Evolutionary conservation across 2,888 invertebrate species (phyloP).

Genomic region (Prenolepis imparis): DNA sequence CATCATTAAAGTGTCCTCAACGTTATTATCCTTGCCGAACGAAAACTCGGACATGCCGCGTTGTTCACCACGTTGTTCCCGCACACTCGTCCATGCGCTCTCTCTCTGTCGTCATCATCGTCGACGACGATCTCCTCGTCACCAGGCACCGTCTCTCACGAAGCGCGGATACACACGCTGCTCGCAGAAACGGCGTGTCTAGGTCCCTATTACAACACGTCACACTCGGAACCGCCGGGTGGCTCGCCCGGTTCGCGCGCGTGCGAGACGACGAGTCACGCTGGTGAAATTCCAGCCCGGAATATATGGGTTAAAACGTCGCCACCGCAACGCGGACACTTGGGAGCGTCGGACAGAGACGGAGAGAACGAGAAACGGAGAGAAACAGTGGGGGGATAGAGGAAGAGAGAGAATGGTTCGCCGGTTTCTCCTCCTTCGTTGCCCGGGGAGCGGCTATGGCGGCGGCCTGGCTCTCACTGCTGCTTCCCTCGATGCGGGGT

Average conservation of each 20-base stretch:
- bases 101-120: not conserved
- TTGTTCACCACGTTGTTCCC: slow-evolving; percentile 33
- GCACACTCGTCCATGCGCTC: slow-evolving; percentile 19
- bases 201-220: slow-evolving; percentile 34
- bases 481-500: slow-evolving; percentile 70
- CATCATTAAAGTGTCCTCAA: slow-evolving; percentile 17
- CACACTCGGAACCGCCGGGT: slow-evolving; percentile 1
- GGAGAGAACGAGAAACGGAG: slow-evolving; percentile 44
- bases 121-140: slow-evolving; percentile 48
- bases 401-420: slow-evolving; percentile 67
- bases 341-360: slow-evolving; percentile 41
- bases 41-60: not conserved
- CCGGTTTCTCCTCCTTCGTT: slow-evolving; percentile 73
- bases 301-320: slow-evolving; percentile 55
- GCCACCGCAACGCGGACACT: slow-evolving; percentile 45
- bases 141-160: slow-evolving; percentile 24
- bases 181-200: slow-evolving; percentile 46
- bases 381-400: slow-evolving; percentile 60
- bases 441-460: slow-evolving; percentile 86
- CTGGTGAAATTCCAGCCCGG: slow-evolving; percentile 36
- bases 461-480: slow-evolving; percentile 86
- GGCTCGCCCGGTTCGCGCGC: slow-evolving; percentile 39
- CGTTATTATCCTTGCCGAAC: not conserved
- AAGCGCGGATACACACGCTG: slow-evolving; percentile 39
- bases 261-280: slow-evolving; percentile 49